A percentile compares a stretch with the other conserved stretches of the same genome.
Conservation (phyloP, 1,140 invertebrate species). For the Limonius californicus region DNA sequence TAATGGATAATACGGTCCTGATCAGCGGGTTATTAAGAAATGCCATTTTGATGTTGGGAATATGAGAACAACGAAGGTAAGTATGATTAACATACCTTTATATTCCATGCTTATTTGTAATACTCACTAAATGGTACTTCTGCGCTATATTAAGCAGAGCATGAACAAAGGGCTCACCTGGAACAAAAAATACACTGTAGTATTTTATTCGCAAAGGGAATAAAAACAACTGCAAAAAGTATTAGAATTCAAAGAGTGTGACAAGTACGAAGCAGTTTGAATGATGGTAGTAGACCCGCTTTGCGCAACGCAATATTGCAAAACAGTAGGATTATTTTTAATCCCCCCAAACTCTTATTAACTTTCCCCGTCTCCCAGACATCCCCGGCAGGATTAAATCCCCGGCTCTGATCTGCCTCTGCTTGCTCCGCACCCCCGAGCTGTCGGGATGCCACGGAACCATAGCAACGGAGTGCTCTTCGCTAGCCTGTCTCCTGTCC, state of each 20-base stretch:
- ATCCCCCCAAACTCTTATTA: slow-evolving; percentile 49
- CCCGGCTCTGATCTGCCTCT: slow-evolving; percentile 34
- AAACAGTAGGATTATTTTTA: slow-evolving; percentile 49
- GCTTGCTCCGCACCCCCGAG: slow-evolving; percentile 25
- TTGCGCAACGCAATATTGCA: slow-evolving; percentile 42
- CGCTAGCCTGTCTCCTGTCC: slow-evolving; percentile 49
- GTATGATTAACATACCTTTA: too few species aligned
- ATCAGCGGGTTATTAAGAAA: too few species aligned
- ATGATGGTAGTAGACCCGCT: slow-evolving; percentile 11
- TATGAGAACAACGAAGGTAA: too few species aligned
- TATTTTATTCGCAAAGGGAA: background rate
- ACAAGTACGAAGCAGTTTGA: slow-evolving; percentile 13
- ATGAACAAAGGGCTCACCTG: slow-evolving; percentile 17
- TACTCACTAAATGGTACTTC: background rate
- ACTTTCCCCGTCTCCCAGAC: slow-evolving; percentile 44
- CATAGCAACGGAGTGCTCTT: slow-evolving; percentile 47
- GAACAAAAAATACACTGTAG: slow-evolving; percentile 17
- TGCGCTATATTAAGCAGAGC: background rate
- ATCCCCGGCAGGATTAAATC: slow-evolving; percentile 46
- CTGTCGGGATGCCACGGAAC: slow-evolving; percentile 47
- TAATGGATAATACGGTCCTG: too few species aligned
- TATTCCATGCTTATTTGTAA: background rate
- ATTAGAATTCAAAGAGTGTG: slow-evolving; percentile 15
- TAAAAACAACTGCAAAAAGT: background rate
- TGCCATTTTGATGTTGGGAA: too few species aligned